A percentile compares a stretch with the other conserved stretches of the same genome.
Conservation (phyloP, 2,888 invertebrate genomes). For the Drosophila colorata region DNA sequence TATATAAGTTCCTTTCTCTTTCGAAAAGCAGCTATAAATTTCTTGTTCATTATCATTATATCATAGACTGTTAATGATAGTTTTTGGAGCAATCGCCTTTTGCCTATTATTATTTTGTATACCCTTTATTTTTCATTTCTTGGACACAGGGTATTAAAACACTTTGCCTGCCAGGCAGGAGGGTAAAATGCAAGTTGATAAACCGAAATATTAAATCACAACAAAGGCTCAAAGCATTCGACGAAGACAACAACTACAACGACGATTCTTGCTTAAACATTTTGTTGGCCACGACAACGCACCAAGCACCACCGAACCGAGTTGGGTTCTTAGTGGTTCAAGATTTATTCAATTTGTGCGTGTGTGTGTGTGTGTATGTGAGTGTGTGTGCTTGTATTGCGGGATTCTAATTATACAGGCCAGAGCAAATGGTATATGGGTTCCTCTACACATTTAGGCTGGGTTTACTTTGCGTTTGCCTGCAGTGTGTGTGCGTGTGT, state of each 20-base stretch:
- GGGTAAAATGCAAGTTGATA: conserved; percentile 47
- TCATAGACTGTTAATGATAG: too few species aligned
- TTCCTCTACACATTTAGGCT: conserved; percentile 1
- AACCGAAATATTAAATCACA: conserved; percentile 66
- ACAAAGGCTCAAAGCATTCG: conserved; percentile 44
- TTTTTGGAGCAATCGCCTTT: too few species aligned
- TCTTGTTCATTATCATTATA: too few species aligned
- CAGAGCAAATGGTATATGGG: not conserved
- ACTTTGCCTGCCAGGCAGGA: conserved; percentile 12
- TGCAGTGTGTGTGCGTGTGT: conserved; percentile 4
- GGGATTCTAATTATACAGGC: conserved; percentile 19
- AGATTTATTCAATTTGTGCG: conserved; percentile 59
- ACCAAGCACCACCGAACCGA: not conserved
- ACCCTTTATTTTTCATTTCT: not conserved
- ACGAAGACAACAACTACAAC: conserved; percentile 1
- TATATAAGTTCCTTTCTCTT: too few species aligned
- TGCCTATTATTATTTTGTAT: not conserved
- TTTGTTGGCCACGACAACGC: conserved; percentile 10
- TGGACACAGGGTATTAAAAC: conserved; percentile 3
- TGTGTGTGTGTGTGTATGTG: conserved; percentile 36
- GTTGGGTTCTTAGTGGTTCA: too few species aligned
- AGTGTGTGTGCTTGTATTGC: conserved; percentile 29
- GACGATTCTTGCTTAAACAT: conserved; percentile 18
- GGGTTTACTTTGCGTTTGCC: conserved; percentile 16
- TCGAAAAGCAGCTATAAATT: too few species aligned